Conservation (phyloP, 1,140 invertebrate species). For the Musca vetustissima region DNA sequence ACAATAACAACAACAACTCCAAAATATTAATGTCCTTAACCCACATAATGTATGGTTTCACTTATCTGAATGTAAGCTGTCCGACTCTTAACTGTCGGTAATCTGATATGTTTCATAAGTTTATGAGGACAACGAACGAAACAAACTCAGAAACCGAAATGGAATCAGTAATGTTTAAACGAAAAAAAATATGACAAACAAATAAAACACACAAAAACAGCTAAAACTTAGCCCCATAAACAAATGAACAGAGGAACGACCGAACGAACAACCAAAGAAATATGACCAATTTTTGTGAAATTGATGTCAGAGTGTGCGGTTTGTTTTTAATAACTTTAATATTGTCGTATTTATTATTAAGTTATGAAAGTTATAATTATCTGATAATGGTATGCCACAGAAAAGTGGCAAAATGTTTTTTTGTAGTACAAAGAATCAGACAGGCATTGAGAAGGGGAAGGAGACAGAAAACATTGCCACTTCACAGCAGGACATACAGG, state of each 20-base stretch:
- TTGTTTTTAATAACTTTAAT: conserved; percentile 14
- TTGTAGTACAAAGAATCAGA: no score
- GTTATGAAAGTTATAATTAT: conserved; percentile 5
- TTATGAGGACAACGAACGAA: neutral
- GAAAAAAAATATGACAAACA: no score
- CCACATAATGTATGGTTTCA: conserved; percentile 21
- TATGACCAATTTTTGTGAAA: no score
- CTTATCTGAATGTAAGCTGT: conserved; percentile 14
- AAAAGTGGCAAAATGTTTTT: neutral
- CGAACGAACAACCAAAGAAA: no score
- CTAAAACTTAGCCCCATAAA: no score
- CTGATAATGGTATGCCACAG: conserved; percentile 13
- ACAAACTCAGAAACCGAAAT: neutral
- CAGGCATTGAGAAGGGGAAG: no score
- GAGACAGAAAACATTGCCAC: no score
- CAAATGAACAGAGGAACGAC: no score
- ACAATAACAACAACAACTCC: neutral
- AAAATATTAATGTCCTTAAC: conserved; percentile 23
- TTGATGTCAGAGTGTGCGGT: neutral
- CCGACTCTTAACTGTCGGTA: conserved; percentile 5
- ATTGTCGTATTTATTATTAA: conserved; percentile 16
- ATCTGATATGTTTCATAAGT: conserved; percentile 15
- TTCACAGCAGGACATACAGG: no score
- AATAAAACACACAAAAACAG: no score
- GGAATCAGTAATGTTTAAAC: no score